Evolutionary conservation across 1,140 invertebrate species (phyloP).

Genomic region (Brachionus sp.): DNA sequence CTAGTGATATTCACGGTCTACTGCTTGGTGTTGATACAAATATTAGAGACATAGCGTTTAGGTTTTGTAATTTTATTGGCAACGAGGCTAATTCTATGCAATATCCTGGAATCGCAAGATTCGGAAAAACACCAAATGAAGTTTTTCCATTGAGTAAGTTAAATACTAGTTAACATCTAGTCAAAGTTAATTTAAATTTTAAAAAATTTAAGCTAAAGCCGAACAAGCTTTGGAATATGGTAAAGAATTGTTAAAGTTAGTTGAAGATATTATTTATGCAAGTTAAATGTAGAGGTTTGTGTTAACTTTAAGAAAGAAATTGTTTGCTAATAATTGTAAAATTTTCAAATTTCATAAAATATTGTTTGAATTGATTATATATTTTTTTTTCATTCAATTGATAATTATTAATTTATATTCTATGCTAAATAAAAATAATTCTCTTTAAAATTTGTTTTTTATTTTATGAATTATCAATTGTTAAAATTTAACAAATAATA

Average conservation of each 20-base stretch:
- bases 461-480: neutral
- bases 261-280: slow-evolving; percentile 50
- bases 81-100: slow-evolving; percentile 46
- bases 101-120: slow-evolving; percentile 44
- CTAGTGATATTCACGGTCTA: slow-evolving; percentile 40
- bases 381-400: neutral
- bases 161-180: neutral
- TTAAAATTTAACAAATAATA: neutral
- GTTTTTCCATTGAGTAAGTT: slow-evolving; percentile 43
- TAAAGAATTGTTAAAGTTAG: slow-evolving; percentile 41
- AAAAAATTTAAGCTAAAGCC: slow-evolving; percentile 36
- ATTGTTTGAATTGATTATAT: neutral
- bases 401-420: neutral
- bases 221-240: slow-evolving; percentile 45
- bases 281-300: neutral
- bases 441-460: neutral
- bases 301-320: neutral
- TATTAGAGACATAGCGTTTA: slow-evolving; percentile 39
- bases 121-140: slow-evolving; percentile 45
- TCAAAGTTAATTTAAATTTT: neutral
- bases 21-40: slow-evolving; percentile 40
- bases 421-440: neutral
- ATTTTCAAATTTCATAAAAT: neutral
- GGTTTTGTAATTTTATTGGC: slow-evolving; percentile 45
- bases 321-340: neutral